Evolutionary conservation across 2,113 vertebrate genomes (phyloP), one percentile per base, ranked within the genome.

Genomic region (Narcine bancroftii): DNA sequence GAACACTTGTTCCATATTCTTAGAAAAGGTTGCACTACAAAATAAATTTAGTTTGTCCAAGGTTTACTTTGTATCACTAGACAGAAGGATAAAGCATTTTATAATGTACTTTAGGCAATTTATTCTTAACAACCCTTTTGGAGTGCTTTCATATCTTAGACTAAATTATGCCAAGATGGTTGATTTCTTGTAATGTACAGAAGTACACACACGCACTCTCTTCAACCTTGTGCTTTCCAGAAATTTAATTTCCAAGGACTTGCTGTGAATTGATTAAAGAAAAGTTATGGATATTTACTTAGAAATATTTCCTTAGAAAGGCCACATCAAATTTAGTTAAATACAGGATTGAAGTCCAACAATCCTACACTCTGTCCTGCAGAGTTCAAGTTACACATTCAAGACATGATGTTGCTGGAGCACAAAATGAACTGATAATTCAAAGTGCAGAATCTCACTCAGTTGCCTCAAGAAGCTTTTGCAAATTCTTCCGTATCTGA

Each of bases 401-500:
- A 39, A 91, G 24, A 91, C 39, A 33, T 87, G 79, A 69, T 19
- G 65, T 69, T 47, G 81, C 29, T 2, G 29, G 66, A n/a, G 73
- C n/a, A 92, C 26, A 65, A 83, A 63, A 69, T 87, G n/a, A 45
- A 79, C 65, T 69, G 56, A 85, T 71, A 60, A 72, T 50, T 15
- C 19, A 42, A 66, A 69, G 81, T 83, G 33, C 76, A 63, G 53
- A 47, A 26, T 15, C 5, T 96, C 95, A 97, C 91, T 97, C 94
- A 10, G 95, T 94, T 56, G 97, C 97, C 50, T 99, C 97, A 94
- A 99, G 95, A 0, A 99, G 95, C 71, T 96, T 96, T 94, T 98
- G 96, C 92, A 99, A 96, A 94, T 97, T 98, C 94, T 95, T 97
- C 94, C 98, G 98, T 94, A 99, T 98, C 98, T 99, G 94, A 93